Conservation (phyloP, 2,113 vertebrate genomes). For the Nyctereutes procyonoides region DNA sequence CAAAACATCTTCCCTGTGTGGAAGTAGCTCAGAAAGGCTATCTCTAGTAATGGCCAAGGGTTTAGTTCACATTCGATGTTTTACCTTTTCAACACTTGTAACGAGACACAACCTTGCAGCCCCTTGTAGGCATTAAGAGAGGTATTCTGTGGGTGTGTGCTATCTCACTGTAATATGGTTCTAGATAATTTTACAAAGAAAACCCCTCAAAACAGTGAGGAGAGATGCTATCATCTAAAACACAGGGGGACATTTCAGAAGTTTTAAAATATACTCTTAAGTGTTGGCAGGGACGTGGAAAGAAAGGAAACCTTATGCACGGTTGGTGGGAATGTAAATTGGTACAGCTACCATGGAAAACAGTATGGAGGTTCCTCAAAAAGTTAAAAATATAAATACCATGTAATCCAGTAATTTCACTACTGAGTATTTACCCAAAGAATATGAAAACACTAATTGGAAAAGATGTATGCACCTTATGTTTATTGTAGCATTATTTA, state of each 20-base stretch:
- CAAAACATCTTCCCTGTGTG: not conserved
- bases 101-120: not conserved
- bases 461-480: not conserved
- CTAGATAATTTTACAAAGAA: not conserved
- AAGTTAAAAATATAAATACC: not conserved
- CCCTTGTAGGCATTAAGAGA: not conserved
- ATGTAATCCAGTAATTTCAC: not conserved
- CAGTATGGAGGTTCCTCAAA: not conserved
- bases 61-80: not conserved
- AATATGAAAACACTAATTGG: not conserved
- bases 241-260: not conserved
- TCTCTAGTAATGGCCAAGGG: too few species aligned
- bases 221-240: not conserved
- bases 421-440: not conserved
- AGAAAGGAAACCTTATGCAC: not conserved
- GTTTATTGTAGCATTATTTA: not conserved
- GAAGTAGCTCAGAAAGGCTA: not conserved
- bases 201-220: not conserved
- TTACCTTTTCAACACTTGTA: not conserved
- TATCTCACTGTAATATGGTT: not conserved
- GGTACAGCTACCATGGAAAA: not conserved
- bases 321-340: not conserved
- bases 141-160: not conserved
- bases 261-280: not conserved
- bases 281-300: not conserved